phyloP scores from a whole-genome alignment of 53 echinoderm and acorn worm genomes.

The Stichopus horrens region DNA sequence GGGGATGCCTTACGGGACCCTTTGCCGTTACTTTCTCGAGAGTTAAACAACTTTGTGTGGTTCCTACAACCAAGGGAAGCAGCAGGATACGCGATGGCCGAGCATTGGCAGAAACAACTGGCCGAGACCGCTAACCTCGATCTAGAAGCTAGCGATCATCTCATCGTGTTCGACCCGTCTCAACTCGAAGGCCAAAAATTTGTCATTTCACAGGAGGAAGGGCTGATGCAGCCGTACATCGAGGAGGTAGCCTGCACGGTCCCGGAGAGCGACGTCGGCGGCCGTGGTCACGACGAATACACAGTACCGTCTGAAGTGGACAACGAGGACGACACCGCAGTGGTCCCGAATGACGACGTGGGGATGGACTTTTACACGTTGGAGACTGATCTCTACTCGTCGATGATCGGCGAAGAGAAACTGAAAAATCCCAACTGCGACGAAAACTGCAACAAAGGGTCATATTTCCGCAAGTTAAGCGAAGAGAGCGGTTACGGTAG shows the following conservation, averaged over 20 bases:
- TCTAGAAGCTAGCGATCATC: neutral
- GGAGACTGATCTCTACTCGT: slow-evolving; percentile 22
- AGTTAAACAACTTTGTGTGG: slow-evolving; percentile 78
- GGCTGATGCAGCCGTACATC: slow-evolving; percentile 39
- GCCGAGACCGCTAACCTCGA: slow-evolving; percentile 22
- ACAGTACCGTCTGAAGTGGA: neutral
- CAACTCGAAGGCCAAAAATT: slow-evolving; percentile 41
- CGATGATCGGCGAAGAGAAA: neutral
- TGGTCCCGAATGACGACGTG: slow-evolving; percentile 15
- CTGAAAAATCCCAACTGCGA: slow-evolving; percentile 8
- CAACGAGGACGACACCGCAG: slow-evolving; percentile 31
- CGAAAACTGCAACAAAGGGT: neutral
- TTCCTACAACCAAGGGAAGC: slow-evolving; percentile 93
- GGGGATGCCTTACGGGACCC: slow-evolving; percentile 62
- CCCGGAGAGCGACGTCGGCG: neutral
- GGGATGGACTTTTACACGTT: neutral
- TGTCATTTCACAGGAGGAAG: slow-evolving; percentile 37
- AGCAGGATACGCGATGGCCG: slow-evolving; percentile 65
- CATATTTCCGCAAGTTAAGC: slow-evolving; percentile 55
- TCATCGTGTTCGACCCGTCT: slow-evolving; percentile 32
- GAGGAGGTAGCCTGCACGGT: slow-evolving; percentile 27
- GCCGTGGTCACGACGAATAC: neutral
- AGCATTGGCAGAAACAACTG: slow-evolving; percentile 58
- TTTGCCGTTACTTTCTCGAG: slow-evolving; percentile 47
- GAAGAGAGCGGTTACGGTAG: slow-evolving; percentile 70